Evolutionary conservation across 1,140 invertebrate genomes (phyloP).

Genomic region (Drosophila lini): DNA sequence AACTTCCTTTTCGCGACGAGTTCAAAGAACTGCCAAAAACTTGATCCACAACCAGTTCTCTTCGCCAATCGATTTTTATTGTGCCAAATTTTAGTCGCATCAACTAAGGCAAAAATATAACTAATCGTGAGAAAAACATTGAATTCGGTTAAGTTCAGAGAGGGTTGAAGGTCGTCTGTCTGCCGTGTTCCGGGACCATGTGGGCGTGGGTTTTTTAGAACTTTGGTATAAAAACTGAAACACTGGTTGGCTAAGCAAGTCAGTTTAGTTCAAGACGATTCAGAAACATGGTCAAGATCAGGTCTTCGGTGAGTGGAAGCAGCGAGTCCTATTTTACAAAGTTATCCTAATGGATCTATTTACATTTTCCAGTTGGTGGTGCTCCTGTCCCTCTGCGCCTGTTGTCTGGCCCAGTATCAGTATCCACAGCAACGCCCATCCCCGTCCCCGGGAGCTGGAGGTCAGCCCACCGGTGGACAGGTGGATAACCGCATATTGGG

Average conservation of each 20-base stretch:
- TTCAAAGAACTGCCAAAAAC: slow-evolving; percentile 70
- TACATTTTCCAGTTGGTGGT: slow-evolving; percentile 38
- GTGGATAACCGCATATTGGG: slow-evolving; percentile 68
- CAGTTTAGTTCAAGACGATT: slow-evolving; percentile 60
- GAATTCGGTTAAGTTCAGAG: slow-evolving; percentile 50
- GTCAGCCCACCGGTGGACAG: slow-evolving; percentile 23
- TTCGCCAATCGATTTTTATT: slow-evolving; percentile 45
- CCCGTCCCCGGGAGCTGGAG: slow-evolving; percentile 7
- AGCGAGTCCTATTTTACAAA: not conserved
- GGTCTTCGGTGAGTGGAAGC: slow-evolving; percentile 50
- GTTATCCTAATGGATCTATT: not conserved
- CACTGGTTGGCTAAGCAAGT: slow-evolving; percentile 30
- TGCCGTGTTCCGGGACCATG: slow-evolving; percentile 60
- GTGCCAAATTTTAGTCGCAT: slow-evolving; percentile 58
- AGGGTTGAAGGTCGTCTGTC: slow-evolving; percentile 65
- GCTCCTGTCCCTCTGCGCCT: slow-evolving; percentile 47
- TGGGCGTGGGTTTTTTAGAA: slow-evolving; percentile 52
- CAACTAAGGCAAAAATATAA: slow-evolving; percentile 61
- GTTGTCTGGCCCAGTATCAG: slow-evolving; percentile 58
- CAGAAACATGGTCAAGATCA: slow-evolving; percentile 56
- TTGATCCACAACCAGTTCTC: slow-evolving; percentile 56
- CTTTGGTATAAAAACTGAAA: slow-evolving; percentile 63
- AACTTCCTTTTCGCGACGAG: slow-evolving; percentile 60
- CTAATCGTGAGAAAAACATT: slow-evolving; percentile 73
- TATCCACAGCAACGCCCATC: slow-evolving; percentile 54